Percentiles rank a stretch among this genome's conserved stretches.
phyloP scores from a whole-genome alignment of 2,888 invertebrate genomes.

The Nomada fucata region DNA sequence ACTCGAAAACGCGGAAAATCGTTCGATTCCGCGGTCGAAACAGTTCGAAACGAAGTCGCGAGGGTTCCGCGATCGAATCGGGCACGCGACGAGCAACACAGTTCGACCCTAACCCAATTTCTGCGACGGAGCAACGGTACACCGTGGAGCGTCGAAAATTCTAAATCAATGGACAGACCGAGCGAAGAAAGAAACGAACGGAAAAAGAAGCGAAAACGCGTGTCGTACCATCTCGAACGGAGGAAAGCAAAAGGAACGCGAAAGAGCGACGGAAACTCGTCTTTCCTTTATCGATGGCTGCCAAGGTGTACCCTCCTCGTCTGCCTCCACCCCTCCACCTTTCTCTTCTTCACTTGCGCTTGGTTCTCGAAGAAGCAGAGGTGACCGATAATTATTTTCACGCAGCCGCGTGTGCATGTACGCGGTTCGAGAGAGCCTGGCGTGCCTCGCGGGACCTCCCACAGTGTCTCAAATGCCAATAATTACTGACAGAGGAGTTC shows the following conservation, averaged over 20 bases:
- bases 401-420: constrained; percentile 70
- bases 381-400: constrained; percentile 75
- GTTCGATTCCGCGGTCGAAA: constrained; percentile 14
- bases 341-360: constrained; percentile 25
- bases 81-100: constrained; percentile 26
- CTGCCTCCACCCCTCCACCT: constrained; percentile 10
- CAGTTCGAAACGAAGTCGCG: no score
- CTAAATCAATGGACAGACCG: neutral
- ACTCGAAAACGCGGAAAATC: no score
- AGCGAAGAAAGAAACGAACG: neutral
- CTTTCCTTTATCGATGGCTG: constrained; percentile 52
- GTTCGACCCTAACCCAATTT: constrained; percentile 11
- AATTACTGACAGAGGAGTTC: constrained; percentile 71
- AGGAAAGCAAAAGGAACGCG: constrained; percentile 63
- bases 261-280: constrained; percentile 58
- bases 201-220: neutral
- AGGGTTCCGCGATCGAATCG: constrained; percentile 37
- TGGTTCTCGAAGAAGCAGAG: constrained; percentile 53
- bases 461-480: constrained; percentile 70
- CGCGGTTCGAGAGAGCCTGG: constrained; percentile 59
- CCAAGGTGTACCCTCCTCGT: constrained; percentile 34
- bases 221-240: constrained; percentile 23
- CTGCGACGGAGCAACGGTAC: no score
- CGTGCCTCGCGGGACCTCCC: constrained; percentile 72
- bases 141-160: neutral